A percentile compares a stretch with the other conserved stretches of the same genome.
These are phyloP conservation scores for Oreortyx pictus DNA, from an alignment of 2,797 vertebrate genomes.

Conservation along the genomic window DNA sequence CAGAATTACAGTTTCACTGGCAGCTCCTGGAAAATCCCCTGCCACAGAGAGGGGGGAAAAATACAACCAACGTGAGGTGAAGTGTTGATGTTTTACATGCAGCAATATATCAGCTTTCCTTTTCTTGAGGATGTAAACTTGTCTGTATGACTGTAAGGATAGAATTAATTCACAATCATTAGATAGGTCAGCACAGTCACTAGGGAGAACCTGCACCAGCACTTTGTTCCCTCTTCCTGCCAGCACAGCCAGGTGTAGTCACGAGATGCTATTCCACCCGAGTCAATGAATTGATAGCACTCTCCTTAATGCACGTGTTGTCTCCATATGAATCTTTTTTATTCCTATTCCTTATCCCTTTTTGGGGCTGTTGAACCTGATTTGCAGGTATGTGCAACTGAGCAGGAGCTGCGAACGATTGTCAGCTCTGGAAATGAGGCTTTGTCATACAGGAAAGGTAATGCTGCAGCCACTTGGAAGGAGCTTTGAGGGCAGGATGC, in stretches of 20 bases:
- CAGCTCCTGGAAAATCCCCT: constrained; percentile 54
- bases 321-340: background rate
- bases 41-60: background rate
- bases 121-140: background rate
- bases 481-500: background rate
- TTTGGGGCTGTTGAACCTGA: background rate
- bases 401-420: background rate
- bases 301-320: accelerated
- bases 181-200: background rate
- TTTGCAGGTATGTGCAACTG: background rate
- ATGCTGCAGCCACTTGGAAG: background rate
- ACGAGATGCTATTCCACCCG: background rate
- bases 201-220: background rate
- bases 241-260: background rate
- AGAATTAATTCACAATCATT: background rate
- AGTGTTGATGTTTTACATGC: accelerated
- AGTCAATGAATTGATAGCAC: background rate
- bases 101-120: background rate
- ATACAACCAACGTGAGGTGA: background rate
- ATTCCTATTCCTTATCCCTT: background rate
- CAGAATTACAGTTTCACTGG: background rate
- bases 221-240: background rate
- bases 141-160: accelerated
- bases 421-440: background rate
- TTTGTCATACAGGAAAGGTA: background rate